phyloP scores from a whole-genome alignment of 2,113 vertebrate genomes.

The Turdus rufiventris region DNA sequence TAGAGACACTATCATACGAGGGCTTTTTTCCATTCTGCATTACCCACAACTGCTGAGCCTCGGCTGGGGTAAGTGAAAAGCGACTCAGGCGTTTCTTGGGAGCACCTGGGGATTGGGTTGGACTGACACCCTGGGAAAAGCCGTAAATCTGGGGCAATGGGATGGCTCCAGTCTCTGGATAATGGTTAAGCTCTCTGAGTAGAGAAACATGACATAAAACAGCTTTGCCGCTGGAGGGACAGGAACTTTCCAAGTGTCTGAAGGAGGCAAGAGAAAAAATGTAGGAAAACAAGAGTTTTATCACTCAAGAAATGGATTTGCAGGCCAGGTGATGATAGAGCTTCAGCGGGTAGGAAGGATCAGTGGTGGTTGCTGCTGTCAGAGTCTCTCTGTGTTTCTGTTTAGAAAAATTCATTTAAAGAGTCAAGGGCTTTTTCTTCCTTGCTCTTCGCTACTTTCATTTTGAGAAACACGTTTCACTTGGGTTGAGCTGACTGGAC shows the following conservation, averaged over 20 bases:
- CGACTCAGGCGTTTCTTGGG: background rate
- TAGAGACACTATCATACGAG: conserved; percentile 73
- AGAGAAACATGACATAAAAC: background rate
- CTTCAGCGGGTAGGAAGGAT: background rate
- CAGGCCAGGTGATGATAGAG: background rate
- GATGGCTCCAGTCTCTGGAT: background rate
- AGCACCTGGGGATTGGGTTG: background rate
- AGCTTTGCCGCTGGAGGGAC: conserved; percentile 17
- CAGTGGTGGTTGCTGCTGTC: background rate
- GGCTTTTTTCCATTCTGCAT: conserved; percentile 65
- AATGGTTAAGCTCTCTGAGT: background rate
- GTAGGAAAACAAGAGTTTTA: background rate
- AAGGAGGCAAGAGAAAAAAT: background rate
- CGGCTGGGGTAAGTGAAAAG: conserved; percentile 74
- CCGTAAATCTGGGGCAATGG: background rate
- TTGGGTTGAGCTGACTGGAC: conserved; percentile 51
- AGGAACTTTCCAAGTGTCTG: background rate
- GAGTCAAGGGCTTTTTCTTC: background rate
- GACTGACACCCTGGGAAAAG: background rate
- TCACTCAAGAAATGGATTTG: background rate
- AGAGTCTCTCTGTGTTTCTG: background rate
- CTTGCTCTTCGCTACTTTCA: background rate
- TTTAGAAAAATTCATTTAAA: background rate
- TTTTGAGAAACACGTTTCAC: conserved; percentile 11
- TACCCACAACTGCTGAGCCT: conserved; percentile 59